phyloP scores from a whole-genome alignment of 2,797 vertebrate species.

The Anguilla anguilla region DNA sequence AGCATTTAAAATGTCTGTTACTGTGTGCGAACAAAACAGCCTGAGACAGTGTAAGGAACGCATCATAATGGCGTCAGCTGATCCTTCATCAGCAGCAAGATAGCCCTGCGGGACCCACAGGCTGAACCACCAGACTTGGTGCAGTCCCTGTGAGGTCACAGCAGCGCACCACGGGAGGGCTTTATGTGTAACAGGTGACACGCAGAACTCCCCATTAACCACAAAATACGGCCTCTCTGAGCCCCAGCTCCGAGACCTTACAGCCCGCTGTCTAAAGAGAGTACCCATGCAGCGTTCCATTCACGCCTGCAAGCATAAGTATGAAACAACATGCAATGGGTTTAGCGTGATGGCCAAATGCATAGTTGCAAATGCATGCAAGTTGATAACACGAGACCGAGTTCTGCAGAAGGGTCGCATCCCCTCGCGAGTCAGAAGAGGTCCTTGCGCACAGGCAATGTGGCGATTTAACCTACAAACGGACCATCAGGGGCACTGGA shows the following conservation, averaged over 20 bases:
- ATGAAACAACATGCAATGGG: neutral
- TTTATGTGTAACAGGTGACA: neutral
- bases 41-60: neutral
- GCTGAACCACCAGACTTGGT: neutral
- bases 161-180: neutral
- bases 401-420: neutral
- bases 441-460: neutral
- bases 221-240: slow-evolving; percentile 4
- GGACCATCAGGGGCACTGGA: neutral
- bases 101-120: neutral
- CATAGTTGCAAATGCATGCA: too few species aligned
- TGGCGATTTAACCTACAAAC: neutral
- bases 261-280: neutral
- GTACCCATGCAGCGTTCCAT: neutral
- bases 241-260: neutral
- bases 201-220: slow-evolving; percentile 6
- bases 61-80: neutral
- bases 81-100: neutral
- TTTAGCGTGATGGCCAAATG: neutral
- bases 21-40: neutral
- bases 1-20: neutral
- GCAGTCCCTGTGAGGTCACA: neutral
- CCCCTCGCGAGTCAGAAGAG: neutral
- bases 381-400: neutral
- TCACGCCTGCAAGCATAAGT: neutral